Evolutionary conservation across 1,140 invertebrate genomes (phyloP), one percentile per base, ranked within the genome.

Genomic region (Sinonovacula constricta): DNA sequence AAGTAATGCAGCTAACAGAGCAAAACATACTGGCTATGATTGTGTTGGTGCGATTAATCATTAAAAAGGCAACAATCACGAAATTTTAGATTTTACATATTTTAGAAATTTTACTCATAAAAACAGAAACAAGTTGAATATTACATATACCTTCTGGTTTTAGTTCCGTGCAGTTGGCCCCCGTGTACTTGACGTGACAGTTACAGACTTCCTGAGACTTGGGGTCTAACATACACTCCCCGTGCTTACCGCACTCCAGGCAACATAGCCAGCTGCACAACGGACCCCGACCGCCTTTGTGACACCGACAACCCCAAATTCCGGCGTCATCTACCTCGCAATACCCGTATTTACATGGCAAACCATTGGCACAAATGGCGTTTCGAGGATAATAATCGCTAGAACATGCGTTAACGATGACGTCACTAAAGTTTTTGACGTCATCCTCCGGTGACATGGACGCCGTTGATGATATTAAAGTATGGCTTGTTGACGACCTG

Each of bases 201-300:
- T 2, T 34, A 22, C 68, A 70, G 45, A 34, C 39, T 39, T 70
- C 68, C 4, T 33, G 53, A 3, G 28, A 2, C 4, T 33, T 28
- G 0, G 36, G 33, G 31, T 56, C 36, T 22, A 36, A 45, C 57
- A 28, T 14, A 67, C 72, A 76, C 12, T 22, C 49, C 3, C 53
- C 62, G 39, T 56, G 24, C 0, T 57, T n/a, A 1, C 63, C 63
- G 39, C 72, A 76, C 1, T 66, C 63, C 3, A 24, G 18, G 28
- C 72, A 76, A 39, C 72, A 76, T 30, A n/a, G 63, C 1, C 22
- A 7, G 10, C 39, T 49, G 49, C 72, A 76, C 5, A 24, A 24
- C 30, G 36, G 12, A 7, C 72, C 72, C 14, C 51, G n/a, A 33
- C 49, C 62, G 0, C 62, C 62, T 10, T 10, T 14, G 49, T 76